Evolutionary conservation across 2,888 invertebrate species (phyloP), one percentile per base, ranked within the genome.

Genomic region (Busseola fusca): DNA sequence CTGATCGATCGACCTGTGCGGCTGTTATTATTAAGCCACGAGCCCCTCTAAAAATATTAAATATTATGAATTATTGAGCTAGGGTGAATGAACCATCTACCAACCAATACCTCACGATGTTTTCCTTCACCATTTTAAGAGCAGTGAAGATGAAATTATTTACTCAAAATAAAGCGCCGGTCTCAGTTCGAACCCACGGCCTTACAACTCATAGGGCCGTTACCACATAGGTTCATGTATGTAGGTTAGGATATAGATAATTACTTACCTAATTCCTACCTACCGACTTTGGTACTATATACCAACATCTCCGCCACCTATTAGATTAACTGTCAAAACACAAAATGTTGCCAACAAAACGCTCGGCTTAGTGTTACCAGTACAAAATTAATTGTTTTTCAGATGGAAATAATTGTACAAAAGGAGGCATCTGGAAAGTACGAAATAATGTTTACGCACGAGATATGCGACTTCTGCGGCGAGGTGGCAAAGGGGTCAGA

Each of bases 391-490:
- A n/a, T 50, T 40, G 5, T 63, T 65, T 81, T 86, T 25, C 85
- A 93, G 93, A 10, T 92, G 18, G 89, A 90, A 81, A 14, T 92
- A 10, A 63, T 84, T 25, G 75, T 93, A n/a, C 83, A 86, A 34
- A 92, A 90, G 64, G 90, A 92, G 69, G 65, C 74, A 0, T 85
- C 86, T 4, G 91, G 90, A 3, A 87, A 85, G 7, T 88, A 83
- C 34, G 90, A 92, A 52, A 69, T 87, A 30, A 21, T 91, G 4
- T 77, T 85, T 40, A 83, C 90, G 0, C 88, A 90, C 45, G 91
- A 90, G 37, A 88, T 93, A 7, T 91, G 89, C 66, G 83, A 91
- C 50, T 45, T 93, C 0, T 93, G 93, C 69, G 78, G 74, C 0
- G 93, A 93, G 57, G 56, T 93, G 1, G 72, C 64, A 0, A 80